Conservation (phyloP, 1,140 invertebrate genomes). For the Conus betulinus region DNA sequence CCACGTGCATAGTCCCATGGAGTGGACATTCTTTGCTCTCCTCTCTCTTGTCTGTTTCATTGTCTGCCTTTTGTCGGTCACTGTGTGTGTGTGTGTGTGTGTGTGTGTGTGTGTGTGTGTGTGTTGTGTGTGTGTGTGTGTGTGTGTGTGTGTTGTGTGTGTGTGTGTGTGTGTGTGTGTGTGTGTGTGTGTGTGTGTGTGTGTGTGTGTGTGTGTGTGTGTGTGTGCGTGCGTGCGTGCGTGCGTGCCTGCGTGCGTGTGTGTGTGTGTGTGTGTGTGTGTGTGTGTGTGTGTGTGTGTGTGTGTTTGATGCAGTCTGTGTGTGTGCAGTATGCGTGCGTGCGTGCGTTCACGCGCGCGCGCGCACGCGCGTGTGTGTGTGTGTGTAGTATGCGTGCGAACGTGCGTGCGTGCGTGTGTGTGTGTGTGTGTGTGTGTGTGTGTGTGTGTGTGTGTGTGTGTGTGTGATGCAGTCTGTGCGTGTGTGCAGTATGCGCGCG, state of each 20-base stretch:
- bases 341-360: no score
- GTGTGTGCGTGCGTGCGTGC: background rate
- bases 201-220: slow-evolving; percentile 8
- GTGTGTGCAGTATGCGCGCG: no score
- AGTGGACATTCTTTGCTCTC: background rate
- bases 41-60: no score
- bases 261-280: background rate
- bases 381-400: no score
- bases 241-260: background rate
- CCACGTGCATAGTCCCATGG: no score
- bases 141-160: background rate
- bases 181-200: background rate
- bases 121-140: no score
- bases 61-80: no score
- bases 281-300: no score
- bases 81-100: background rate
- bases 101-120: no score
- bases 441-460: no score
- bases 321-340: background rate
- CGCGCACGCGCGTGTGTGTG: background rate
- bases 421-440: background rate
- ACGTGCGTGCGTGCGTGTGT: background rate
- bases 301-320: no score
- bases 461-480: no score
- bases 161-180: background rate